phyloP scores from a whole-genome alignment of 2,888 invertebrate species.

The Drosophila anomalata region DNA sequence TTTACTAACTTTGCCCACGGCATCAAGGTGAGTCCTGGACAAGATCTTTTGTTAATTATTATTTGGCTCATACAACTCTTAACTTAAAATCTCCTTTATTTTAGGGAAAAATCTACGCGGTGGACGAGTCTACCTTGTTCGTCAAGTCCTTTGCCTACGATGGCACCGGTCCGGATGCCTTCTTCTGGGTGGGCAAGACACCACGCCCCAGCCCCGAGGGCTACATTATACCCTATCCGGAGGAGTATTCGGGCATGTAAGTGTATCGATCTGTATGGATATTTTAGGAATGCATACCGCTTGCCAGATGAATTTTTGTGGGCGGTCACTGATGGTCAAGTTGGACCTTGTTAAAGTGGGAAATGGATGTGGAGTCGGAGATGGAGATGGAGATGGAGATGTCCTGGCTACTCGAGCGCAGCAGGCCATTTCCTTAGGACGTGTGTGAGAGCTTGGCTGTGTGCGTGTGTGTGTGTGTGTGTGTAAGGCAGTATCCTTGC shows the following conservation, averaged over 20 bases:
- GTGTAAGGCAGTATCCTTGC: slow-evolving; percentile 60
- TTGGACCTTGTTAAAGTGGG: slow-evolving; percentile 22
- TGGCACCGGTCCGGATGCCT: slow-evolving; percentile 94
- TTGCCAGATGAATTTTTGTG: slow-evolving; percentile 30
- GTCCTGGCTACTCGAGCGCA: slow-evolving; percentile 70
- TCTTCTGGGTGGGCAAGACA: slow-evolving; percentile 95
- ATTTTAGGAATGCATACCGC: slow-evolving; percentile 18
- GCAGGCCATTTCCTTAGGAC: slow-evolving; percentile 64
- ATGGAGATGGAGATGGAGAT: slow-evolving; percentile 18
- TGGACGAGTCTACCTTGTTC: slow-evolving; percentile 94
- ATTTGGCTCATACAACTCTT: not conserved
- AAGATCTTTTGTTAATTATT: not conserved
- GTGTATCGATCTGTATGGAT: slow-evolving; percentile 80
- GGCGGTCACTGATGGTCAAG: slow-evolving; percentile 16
- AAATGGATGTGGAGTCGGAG: not conserved
- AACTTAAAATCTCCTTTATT: not conserved
- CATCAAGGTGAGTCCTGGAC: slow-evolving; percentile 84
- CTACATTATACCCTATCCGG: slow-evolving; percentile 93
- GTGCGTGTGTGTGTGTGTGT: slow-evolving; percentile 15
- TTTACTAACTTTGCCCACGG: slow-evolving; percentile 91
- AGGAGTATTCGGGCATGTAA: slow-evolving; percentile 92
- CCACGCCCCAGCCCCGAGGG: slow-evolving; percentile 92
- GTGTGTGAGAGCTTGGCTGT: slow-evolving; percentile 29
- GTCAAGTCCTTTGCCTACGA: slow-evolving; percentile 95
- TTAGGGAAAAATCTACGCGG: slow-evolving; percentile 92